Percentiles rank a stretch among this genome's conserved stretches.
Conservation (phyloP, 2,888 invertebrate species). For the Eucera pruinosa region DNA sequence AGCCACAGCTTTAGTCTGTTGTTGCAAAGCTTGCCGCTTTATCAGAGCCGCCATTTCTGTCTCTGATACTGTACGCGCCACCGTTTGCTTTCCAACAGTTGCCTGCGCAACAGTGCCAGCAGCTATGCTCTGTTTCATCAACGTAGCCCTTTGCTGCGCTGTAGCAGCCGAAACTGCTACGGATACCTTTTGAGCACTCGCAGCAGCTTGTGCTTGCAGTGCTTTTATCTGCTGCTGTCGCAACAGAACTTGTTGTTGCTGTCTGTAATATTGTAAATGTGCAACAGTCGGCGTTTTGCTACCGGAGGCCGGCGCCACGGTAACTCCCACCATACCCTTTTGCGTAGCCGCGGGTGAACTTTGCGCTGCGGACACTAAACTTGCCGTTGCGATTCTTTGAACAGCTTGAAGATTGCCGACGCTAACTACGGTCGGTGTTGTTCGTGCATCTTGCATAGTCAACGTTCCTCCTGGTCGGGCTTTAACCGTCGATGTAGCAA, state of each 20-base stretch:
- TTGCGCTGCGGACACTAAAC: conserved; percentile 76
- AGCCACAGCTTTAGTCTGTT: conserved; percentile 83
- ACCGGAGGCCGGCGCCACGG: conserved; percentile 84
- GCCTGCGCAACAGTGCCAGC: conserved; percentile 66
- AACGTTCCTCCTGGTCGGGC: conserved; percentile 73
- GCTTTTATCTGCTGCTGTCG: conserved; percentile 82
- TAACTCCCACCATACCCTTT: conserved; percentile 84
- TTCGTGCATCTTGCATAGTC: conserved; percentile 78
- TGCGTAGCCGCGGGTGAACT: conserved; percentile 74
- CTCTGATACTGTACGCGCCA: conserved; percentile 86
- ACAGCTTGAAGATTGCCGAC: conserved; percentile 82
- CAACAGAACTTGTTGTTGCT: conserved; percentile 85
- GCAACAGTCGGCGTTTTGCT: conserved; percentile 86
- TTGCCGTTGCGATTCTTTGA: conserved; percentile 81
- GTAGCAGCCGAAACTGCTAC: conserved; percentile 81
- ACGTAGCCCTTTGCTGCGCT: conserved; percentile 78
- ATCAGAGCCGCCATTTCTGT: conserved; percentile 87
- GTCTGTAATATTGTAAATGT: conserved; percentile 88
- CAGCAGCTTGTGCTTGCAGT: conserved; percentile 78
- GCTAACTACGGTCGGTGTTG: conserved; percentile 81
- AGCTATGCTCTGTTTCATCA: conserved; percentile 78
- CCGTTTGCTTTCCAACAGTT: conserved; percentile 83
- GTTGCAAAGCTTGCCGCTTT: conserved; percentile 85
- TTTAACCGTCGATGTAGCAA: conserved; percentile 73
- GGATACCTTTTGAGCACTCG: conserved; percentile 80